A percentile compares a stretch with the other conserved stretches of the same genome.
phyloP scores from a whole-genome alignment of 2,888 invertebrate species.

The Noctua fimbriata region DNA sequence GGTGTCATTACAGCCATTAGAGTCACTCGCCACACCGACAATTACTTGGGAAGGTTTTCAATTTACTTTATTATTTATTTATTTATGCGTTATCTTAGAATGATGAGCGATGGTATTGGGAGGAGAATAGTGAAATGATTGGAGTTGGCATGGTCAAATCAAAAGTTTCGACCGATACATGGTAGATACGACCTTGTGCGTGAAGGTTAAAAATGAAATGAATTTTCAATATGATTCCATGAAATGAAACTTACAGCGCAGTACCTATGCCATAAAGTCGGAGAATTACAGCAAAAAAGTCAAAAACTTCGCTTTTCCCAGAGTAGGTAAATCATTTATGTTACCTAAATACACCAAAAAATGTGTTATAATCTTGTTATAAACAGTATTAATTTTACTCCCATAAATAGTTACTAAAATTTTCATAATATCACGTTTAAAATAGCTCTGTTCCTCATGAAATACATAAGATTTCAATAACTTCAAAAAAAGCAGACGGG shows the following conservation, averaged over 20 bases:
- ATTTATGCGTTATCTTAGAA: slow-evolving; percentile 87
- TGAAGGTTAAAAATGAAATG: neutral
- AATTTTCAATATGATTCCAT: too few relatives aligned
- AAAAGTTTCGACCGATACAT: neutral
- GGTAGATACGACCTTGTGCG: neutral
- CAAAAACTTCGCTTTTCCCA: neutral
- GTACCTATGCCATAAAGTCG: neutral
- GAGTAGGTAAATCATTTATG: neutral
- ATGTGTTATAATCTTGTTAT: neutral
- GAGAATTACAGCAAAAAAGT: neutral
- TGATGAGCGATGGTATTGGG: slow-evolving; percentile 81
- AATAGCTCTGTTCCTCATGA: neutral
- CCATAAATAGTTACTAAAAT: neutral
- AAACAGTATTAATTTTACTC: neutral
- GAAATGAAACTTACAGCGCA: neutral
- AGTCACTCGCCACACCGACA: slow-evolving; percentile 75
- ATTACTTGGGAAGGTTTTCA: slow-evolving; percentile 86
- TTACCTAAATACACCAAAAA: neutral
- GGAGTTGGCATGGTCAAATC: slow-evolving; percentile 63
- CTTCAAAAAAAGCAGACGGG: neutral
- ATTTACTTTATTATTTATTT: slow-evolving; percentile 90
- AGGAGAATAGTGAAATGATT: slow-evolving; percentile 69
- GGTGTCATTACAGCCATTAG: slow-evolving; percentile 85
- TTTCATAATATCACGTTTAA: neutral
- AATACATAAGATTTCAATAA: neutral